A percentile compares a stretch with the other conserved stretches of the same genome.
Conservation (phyloP, 2,888 invertebrate species). For the Mesochorus sp. region DNA sequence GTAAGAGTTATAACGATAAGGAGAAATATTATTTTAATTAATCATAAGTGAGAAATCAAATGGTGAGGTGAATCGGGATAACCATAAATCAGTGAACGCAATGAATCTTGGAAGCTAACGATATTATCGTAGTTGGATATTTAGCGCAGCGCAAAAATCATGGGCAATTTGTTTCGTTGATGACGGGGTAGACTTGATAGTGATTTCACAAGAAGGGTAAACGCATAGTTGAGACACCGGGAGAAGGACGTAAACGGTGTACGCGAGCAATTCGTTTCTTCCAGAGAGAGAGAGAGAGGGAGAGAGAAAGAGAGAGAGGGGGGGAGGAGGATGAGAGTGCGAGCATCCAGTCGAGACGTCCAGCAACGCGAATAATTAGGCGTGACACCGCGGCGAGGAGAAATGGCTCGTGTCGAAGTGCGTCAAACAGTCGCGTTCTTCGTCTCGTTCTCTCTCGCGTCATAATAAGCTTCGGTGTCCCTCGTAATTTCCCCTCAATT, state of each 20-base stretch:
- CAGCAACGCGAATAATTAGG: conserved; percentile 64
- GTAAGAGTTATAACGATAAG: too few relatives aligned
- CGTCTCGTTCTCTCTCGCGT: conserved; percentile 39
- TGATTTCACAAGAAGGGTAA: conserved; percentile 18
- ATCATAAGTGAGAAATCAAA: neutral
- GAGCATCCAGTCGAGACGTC: conserved; percentile 60
- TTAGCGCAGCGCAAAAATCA: conserved; percentile 27
- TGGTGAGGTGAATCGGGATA: neutral
- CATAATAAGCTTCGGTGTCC: conserved; percentile 63
- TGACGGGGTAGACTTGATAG: conserved; percentile 27
- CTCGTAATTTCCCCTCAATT: conserved; percentile 71
- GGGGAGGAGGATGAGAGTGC: too few relatives aligned
- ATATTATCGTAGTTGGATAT: conserved; percentile 14
- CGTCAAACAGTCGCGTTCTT: conserved; percentile 61
- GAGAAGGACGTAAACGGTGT: conserved; percentile 11
- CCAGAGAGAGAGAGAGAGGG: conserved; percentile 55
- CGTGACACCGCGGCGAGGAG: conserved; percentile 61
- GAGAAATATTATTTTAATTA: neutral
- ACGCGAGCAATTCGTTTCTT: conserved; percentile 44
- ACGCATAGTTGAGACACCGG: neutral
- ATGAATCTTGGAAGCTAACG: conserved; percentile 3
- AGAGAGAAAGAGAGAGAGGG: too few relatives aligned
- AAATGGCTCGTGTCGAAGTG: conserved; percentile 69
- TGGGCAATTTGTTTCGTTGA: conserved; percentile 37
- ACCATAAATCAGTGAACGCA: neutral